These are phyloP conservation scores for Goniozus legneri DNA, from an alignment of 1,140 invertebrate genomes.

Conservation along the genomic window DNA sequence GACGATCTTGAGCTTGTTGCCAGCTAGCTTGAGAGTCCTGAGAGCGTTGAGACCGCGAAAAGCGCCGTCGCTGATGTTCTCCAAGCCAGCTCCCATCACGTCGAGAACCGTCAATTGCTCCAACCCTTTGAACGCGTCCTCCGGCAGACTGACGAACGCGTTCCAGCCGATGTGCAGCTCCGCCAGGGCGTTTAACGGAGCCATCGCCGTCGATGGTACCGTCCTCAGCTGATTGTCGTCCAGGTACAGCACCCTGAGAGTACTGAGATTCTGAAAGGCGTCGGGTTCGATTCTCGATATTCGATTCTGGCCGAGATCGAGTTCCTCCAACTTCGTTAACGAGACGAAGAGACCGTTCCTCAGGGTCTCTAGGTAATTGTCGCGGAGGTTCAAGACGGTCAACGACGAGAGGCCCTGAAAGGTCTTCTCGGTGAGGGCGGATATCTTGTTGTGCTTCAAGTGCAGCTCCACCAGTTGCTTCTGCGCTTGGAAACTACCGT, in stretches of 20 bases:
- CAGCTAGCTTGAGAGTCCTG: slow-evolving; percentile 70
- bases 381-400: slow-evolving; percentile 74
- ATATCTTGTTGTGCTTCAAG: slow-evolving; percentile 81
- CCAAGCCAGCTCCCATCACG: slow-evolving; percentile 73
- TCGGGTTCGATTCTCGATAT: slow-evolving; percentile 75
- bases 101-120: slow-evolving; percentile 72
- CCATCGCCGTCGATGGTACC: slow-evolving; percentile 71
- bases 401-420: slow-evolving; percentile 75
- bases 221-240: slow-evolving; percentile 79
- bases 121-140: slow-evolving; percentile 73
- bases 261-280: slow-evolving; percentile 73
- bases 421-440: slow-evolving; percentile 71
- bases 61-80: slow-evolving; percentile 70
- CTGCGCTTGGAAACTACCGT: slow-evolving; percentile 74
- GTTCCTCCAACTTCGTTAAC: slow-evolving; percentile 72
- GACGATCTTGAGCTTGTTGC: slow-evolving; percentile 71
- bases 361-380: slow-evolving; percentile 79
- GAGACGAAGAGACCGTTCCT: slow-evolving; percentile 72
- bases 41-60: slow-evolving; percentile 73
- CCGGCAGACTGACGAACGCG: slow-evolving; percentile 68
- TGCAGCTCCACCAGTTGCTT: slow-evolving; percentile 77
- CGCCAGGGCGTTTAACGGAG: slow-evolving; percentile 68
- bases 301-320: slow-evolving; percentile 84
- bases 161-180: slow-evolving; percentile 83
- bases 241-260: slow-evolving; percentile 74